Evolutionary conservation across 2,113 vertebrate species (phyloP), one percentile per base, ranked within the genome.

Genomic region (Lanius collurio): DNA sequence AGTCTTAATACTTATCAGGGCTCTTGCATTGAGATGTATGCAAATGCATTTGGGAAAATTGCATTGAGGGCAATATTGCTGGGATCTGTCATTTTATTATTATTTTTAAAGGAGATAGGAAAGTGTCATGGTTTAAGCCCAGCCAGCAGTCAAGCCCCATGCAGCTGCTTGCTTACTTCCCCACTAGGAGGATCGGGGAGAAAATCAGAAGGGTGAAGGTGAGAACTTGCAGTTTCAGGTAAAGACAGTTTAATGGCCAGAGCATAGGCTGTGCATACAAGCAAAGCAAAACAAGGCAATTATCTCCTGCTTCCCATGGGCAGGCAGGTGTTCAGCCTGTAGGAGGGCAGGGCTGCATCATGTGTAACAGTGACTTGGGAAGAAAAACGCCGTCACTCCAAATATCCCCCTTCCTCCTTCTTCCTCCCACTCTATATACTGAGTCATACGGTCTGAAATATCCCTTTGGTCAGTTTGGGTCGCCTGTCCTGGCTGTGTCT

Each of bases 161-260:
- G 21, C 16, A 42, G 35, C 35, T 67, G 14, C 37, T 76, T 59
- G 26, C 13, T 67, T 13, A 35, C 26, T 59, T 67, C 35, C 30
- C 21, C 17, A 50, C 11, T 20, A 42, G 26, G 31, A 59, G 21
- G 16, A 35, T 1, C 0, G 0, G 31, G 35, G 26, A 31, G 52
- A 76, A 67, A 67, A 35, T 57, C 7, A 26, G 8, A 67, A 50
- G 26, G 44, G 37, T 42, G 21, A 67, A 44, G 31, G 26, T 42
- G 35, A 31, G 21, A 75, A 67, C 8, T 42, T 57, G 16, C 9
- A 13, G 20, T 41, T 75, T 67, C 35, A 41, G 52, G 35, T 57
- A 26, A 85, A 67, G 21, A 7, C 20, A 35, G 9, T 42, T 67
- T 35, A 49, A 42, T 85, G 35, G 31, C 42, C 10, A 67, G 50